phyloP scores from a whole-genome alignment of 2,113 vertebrate species.

The Climacteris rufus region DNA sequence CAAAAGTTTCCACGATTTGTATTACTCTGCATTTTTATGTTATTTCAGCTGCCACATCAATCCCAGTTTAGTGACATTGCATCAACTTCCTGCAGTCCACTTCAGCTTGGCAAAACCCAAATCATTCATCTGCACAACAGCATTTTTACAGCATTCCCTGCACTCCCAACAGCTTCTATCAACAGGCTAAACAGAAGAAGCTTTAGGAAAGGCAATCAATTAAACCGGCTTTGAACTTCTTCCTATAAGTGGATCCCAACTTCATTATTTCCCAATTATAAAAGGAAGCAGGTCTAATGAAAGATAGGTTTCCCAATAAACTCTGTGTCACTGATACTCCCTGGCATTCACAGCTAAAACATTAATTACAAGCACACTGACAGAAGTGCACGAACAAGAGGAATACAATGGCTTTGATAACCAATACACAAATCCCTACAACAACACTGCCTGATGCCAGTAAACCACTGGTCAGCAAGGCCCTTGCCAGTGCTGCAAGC shows the following conservation, averaged over 20 bases:
- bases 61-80: not conserved
- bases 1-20: not conserved
- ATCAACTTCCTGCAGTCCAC: not conserved
- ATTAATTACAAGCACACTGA: not conserved
- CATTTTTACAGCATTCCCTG: not conserved
- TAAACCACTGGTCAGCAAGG: not conserved
- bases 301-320: not conserved
- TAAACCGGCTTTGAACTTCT: not conserved
- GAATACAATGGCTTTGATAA: not conserved
- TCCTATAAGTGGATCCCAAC: not conserved
- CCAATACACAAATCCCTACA: not conserved
- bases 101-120: not conserved
- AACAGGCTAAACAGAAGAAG: not conserved
- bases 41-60: conserved; percentile 32
- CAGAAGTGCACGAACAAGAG: not conserved
- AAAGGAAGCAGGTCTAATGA: not conserved
- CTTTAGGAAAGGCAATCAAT: not conserved
- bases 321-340: not conserved
- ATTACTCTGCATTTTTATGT: not conserved
- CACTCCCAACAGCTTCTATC: not conserved
- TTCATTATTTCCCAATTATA: not conserved
- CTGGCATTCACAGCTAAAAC: not conserved
- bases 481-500: not conserved
- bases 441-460: not conserved
- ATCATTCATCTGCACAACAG: not conserved